phyloP scores from a whole-genome alignment of 2,797 vertebrate genomes.

The Harpagifer antarcticus region DNA sequence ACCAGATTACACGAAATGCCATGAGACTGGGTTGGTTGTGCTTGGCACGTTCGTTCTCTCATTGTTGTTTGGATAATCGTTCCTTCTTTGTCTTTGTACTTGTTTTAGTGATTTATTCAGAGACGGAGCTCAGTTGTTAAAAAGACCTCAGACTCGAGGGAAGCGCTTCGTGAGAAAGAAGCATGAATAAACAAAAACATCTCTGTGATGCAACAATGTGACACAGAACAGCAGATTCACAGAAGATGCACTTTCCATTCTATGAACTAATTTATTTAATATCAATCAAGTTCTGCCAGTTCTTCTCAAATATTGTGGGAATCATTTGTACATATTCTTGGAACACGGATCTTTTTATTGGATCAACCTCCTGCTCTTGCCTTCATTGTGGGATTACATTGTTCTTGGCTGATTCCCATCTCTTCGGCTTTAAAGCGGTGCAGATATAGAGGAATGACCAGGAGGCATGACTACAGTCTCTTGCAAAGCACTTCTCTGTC shows the following conservation, averaged over 20 bases:
- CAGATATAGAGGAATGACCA: slow-evolving; percentile 38
- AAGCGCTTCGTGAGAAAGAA: slow-evolving; percentile 11
- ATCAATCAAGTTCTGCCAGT: not conserved
- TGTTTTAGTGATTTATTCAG: slow-evolving; percentile 60
- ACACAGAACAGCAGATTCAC: slow-evolving; percentile 17
- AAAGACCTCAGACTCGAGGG: slow-evolving; percentile 30
- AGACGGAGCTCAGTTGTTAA: slow-evolving; percentile 37
- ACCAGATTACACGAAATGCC: no score
- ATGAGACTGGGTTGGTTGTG: no score
- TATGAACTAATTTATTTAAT: not conserved
- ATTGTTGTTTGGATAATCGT: slow-evolving; percentile 33
- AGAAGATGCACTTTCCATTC: not conserved
- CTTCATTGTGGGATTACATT: slow-evolving; percentile 6
- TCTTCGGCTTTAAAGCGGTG: slow-evolving; percentile 16
- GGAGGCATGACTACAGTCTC: slow-evolving; percentile 27
- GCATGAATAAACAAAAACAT: slow-evolving; percentile 45
- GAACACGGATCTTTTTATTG: slow-evolving; percentile 1
- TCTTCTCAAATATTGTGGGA: not conserved
- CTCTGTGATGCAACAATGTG: slow-evolving; percentile 48
- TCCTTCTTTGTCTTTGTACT: slow-evolving; percentile 30
- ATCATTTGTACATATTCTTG: not conserved
- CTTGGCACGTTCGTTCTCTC: slow-evolving; percentile 24
- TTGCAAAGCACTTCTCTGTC: slow-evolving; percentile 18
- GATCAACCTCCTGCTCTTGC: slow-evolving; percentile 18
- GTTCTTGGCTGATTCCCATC: slow-evolving; percentile 38